Evolutionary conservation across 1,140 invertebrate genomes (phyloP).

Genomic region (Drosophila nigromelanica): DNA sequence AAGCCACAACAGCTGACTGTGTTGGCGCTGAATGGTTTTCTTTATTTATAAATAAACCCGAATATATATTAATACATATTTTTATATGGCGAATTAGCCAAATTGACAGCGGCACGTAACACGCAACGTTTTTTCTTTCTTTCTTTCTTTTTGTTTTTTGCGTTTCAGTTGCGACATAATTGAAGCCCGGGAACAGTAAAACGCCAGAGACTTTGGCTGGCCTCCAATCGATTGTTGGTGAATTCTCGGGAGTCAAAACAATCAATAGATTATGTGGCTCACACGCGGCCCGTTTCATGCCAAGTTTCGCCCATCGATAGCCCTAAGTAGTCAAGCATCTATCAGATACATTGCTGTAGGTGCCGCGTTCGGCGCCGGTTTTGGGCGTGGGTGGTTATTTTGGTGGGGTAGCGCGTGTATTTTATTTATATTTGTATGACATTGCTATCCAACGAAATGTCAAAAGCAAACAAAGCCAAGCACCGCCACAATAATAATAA

Average conservation of each 20-base stretch:
- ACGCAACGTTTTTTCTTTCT: slow-evolving; percentile 17
- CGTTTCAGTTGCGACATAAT: slow-evolving; percentile 10
- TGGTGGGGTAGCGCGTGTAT: slow-evolving; percentile 37
- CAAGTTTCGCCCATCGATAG: slow-evolving; percentile 6
- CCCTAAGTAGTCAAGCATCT: slow-evolving; percentile 49
- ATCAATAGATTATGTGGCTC: slow-evolving; percentile 49
- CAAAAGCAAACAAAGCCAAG: slow-evolving; percentile 73
- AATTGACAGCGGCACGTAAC: slow-evolving; percentile 39
- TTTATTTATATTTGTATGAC: slow-evolving; percentile 79
- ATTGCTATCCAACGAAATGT: slow-evolving; percentile 75
- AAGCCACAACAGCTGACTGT: slow-evolving; percentile 70
- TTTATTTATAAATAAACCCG: slow-evolving; percentile 65
- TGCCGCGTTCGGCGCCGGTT: slow-evolving; percentile 58
- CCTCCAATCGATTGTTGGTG: slow-evolving; percentile 35
- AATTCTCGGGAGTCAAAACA: slow-evolving; percentile 16
- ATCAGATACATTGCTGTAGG: slow-evolving; percentile 24
- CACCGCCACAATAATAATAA: slow-evolving; percentile 43
- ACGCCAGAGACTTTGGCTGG: background rate
- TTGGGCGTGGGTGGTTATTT: slow-evolving; percentile 46
- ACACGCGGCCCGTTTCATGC: slow-evolving; percentile 19
- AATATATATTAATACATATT: slow-evolving; percentile 57
- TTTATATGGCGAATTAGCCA: slow-evolving; percentile 57
- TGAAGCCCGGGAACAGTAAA: background rate
- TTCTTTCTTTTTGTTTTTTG: slow-evolving; percentile 2
- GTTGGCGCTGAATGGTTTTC: slow-evolving; percentile 43